Evolutionary conservation across 37 sponge, comb jelly and placozoan genomes (phyloP), one percentile per base, ranked within the genome.

Genomic region (Sycon ciliatum): DNA sequence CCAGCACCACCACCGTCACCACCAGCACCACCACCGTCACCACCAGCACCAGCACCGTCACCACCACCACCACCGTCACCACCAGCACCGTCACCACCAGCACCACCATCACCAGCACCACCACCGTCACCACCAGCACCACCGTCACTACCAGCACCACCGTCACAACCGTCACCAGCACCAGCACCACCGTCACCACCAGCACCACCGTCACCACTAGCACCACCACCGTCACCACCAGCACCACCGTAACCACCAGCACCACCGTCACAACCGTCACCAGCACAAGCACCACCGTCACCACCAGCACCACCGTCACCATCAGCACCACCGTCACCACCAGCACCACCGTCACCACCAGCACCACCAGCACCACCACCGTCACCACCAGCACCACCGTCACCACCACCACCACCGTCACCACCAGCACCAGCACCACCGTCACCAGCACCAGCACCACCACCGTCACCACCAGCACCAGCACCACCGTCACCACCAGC

Each of bases 1-100:
- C 72, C 72, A 2, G 72, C 57, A 36, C 53, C 20, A 11, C 72
- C 72, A 36, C 6, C 31, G 2, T 13, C 55, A 53, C 72, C 72
- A 71, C 11, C 34, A 18, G 53, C 72, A 13, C 72, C 72, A 22
- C 34, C 13, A 3, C 24, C 24, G 2, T 37, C 67, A 7, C 9
- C 5, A 37, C n/a, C 34, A 5, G 37, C 67, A 65, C 34, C 67
- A 26, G 67, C 30, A 65, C 67, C 67, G 16, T 65, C 34, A 7
- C 3, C 34, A 29, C 67, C 67, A 37, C 16, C 29, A n/a, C 18
- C 16, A 35, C 67, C 67, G 4, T 22, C 37, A 65, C 37, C 67
- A 29, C 67, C 67, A n/a, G 4, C 67, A 65, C 60, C 28, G 60
- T 46, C 52, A 18, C 16, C 16, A n/a, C n/a, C n/a, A n/a, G n/a